Evolutionary conservation across 2,113 vertebrate genomes (phyloP), one percentile per base, ranked within the genome.

Genomic region (Alligator mississippiensis): DNA sequence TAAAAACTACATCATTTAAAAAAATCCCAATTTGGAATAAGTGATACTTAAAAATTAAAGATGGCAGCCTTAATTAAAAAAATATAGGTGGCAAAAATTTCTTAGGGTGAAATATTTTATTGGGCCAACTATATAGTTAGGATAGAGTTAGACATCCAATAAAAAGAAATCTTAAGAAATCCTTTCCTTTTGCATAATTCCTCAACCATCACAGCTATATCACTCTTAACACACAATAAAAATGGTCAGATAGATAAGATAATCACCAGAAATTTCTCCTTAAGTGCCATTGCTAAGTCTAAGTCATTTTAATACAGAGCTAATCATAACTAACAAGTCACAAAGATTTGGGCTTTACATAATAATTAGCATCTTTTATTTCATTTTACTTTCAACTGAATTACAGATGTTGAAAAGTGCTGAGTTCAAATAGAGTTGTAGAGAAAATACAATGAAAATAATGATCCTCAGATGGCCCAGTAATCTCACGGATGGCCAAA

Each of bases 1-100:
- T 93, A 59, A 90, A 95, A 93, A 82, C 72, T 92, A 84, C 96
- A 80, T 90, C 90, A 96, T 81, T 87, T 91, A 96, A 87, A 90
- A 93, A 93, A 95, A 88, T 87, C 62, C 87, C 80, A 88, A 94
- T 85, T 87, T 90, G 87, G 80, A 94, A 94, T 80, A 91, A 91
- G 91, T 81, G 84, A 93, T 70, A 47, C 47, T 97, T 95, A 92
- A 97, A 94, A 97, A 97, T 90, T 90, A 88, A 96, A 96, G 87
- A 92, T 85, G 75, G 85, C 34, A 95, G 96, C 90, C 82, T 68
- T 75, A 68, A 81, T 85, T 83, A 84, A 93, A 85, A 85, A 94
- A 87, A 64, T 64, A 82, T 62, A 95, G 84, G 21, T 14, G 66
- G 34, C 47, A 47, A 47, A 8, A 47, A 47, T 47, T 47, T 47